Conservation (phyloP, 1,140 invertebrate genomes). For the Ruditapes philippinarum region DNA sequence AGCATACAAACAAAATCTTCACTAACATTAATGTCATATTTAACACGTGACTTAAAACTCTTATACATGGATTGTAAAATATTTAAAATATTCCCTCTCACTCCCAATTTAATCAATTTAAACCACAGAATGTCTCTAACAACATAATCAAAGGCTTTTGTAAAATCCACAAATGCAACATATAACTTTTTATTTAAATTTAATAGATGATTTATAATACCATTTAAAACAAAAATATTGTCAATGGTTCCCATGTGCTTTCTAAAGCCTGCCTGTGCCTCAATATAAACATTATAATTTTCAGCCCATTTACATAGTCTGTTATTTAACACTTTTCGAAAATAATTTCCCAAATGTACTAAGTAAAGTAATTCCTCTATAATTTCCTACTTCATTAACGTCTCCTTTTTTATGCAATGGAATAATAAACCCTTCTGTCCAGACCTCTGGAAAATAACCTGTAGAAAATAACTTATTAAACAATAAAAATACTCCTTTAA, state of each 20-base stretch:
- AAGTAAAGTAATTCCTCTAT: neutral
- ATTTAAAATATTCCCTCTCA: no score
- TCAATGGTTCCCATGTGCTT: slow-evolving; percentile 25
- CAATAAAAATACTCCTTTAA: neutral
- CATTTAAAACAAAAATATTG: no score
- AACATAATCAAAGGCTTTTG: no score
- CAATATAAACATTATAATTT: slow-evolving; percentile 44
- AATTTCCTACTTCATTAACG: neutral
- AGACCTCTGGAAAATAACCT: neutral
- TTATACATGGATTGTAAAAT: no score
- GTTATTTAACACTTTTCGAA: slow-evolving; percentile 33
- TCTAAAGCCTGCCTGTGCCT: slow-evolving; percentile 48
- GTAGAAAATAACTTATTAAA: slow-evolving; percentile 22
- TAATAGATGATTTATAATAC: no score
- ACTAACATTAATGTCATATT: no score
- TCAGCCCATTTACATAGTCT: slow-evolving; percentile 35
- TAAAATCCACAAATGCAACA: no score
- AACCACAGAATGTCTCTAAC: no score
- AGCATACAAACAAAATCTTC: no score
- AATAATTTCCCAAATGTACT: slow-evolving; percentile 45
- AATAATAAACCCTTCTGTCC: neutral
- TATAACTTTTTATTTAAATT: no score
- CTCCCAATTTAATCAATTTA: no score
- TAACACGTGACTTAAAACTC: no score
- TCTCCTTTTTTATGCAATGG: slow-evolving; percentile 4